Base-by-base conservation (phyloP, 2,113 vertebrate species). In the Pluvianellus socialis region DNA sequence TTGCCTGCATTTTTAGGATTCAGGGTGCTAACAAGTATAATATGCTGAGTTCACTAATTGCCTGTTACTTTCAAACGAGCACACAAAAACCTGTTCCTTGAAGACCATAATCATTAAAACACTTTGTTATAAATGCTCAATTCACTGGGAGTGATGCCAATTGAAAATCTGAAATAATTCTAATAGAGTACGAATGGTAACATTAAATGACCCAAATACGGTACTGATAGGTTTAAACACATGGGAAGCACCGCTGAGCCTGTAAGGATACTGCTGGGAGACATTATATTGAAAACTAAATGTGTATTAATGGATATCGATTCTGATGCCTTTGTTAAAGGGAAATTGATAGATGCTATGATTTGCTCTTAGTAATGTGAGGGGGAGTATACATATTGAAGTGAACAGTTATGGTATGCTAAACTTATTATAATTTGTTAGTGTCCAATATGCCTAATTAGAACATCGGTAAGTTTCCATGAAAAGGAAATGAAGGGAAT, bases 21-120 rank as follows among this genome's bases (percentile, higher is more conserved):
- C 23, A 52, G 16, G 10, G 32, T 2, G 2, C 14, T 17, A n/a
- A 56, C 49, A n/a, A 1, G 1, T 6, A 6, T 14, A n/a, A 10
- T 24, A 7, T 62, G 24, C 8, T 0, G 6, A 58, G 45, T 45
- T 74, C 18, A 50, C 9, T 42, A n/a, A 33, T 73, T 71, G 6
- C 59, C 17, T 63, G 27, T n/a, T 23, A 32, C n/a, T 40, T 76
- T 45, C 35, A 66, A 35, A 19, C 18, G 42, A 70, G 5, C 8
- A 15, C 32, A 70, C 27, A 75, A n/a, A 88, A 85, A 4, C 1
- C 9, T 53, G 14, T 33, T 65, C 24, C 62, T 83, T 88, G 67
- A 83, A 59, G 49, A 70, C 28, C 21, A 19, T 14, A 55, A 26
- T 33, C 38, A 44, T 24, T 38, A 35, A 50, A 89, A 40, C 7